Base-by-base conservation (phyloP, 2,113 vertebrate genomes). In the Phrynosoma blainvillii region DNA sequence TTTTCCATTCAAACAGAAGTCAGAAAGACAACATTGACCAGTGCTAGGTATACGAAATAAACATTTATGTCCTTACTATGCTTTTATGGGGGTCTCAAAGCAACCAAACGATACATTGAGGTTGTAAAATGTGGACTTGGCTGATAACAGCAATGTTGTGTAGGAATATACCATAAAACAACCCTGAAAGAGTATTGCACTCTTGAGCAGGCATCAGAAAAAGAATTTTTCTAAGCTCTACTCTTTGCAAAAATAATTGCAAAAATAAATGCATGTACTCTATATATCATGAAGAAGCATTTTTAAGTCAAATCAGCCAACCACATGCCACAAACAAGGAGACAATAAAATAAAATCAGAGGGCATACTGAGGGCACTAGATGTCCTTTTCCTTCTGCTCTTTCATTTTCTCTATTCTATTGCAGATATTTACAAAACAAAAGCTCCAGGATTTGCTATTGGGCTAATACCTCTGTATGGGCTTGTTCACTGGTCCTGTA, bases 261-360 rank as follows among this genome's bases (percentile, higher is more conserved):
- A 91, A 20, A 16, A 79, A 68, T 90, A 71, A 79, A 74, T 65
- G 16, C 42, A 82, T n/a, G 25, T 56, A 27, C 32, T 47, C 40
- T 47, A 25, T 36, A 36, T 36, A 36, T 36, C 36, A 36, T 36
- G 7, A 47, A 47, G 47, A 47, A 47, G 47, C 47, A 47, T 47
- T 47, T 47, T 47, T 47, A 47, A 47, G 5, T 6, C 47, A 47
- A 47, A 47, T 7, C 5, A 47, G 7, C 47, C 5, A 47, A 47
- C 47, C 47, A 47, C 7, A 47, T 47, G 47, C 4, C 47, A 47
- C 47, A 47, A 47, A 47, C 47, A 2, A 47, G 47, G 7, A 7
- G 47, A 47, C 47, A 47, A 47, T 47, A 47, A 47, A 47, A 47
- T 47, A 47, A 47, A 47, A 47, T 47, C 3, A 47, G 47, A 47